phyloP scores from a whole-genome alignment of 2,797 vertebrate genomes.

The Sebastes minor region DNA sequence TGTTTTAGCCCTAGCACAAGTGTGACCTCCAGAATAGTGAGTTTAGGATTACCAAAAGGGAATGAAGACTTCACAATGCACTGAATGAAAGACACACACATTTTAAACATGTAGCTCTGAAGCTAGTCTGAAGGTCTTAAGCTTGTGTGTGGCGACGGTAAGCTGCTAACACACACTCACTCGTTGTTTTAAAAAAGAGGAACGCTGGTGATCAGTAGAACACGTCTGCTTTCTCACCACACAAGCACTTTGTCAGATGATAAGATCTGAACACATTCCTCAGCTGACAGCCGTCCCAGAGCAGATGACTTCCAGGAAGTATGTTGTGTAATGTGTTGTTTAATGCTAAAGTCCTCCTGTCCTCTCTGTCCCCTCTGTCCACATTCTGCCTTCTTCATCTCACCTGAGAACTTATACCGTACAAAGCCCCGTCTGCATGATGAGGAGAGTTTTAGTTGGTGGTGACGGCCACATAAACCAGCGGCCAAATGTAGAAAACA shows the following conservation, averaged over 20 bases:
- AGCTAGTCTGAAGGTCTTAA: neutral
- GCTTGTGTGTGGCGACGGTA: neutral
- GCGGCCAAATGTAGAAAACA: neutral
- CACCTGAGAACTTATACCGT: neutral
- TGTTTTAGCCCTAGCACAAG: neutral
- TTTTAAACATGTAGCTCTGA: neutral
- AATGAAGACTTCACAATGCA: slow-evolving; percentile 28
- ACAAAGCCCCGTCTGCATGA: neutral
- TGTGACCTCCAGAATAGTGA: neutral
- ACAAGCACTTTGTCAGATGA: neutral
- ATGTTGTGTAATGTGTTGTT: neutral
- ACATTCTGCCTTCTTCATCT: slow-evolving; percentile 28
- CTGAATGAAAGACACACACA: neutral
- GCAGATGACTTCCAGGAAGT: neutral
- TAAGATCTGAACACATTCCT: slow-evolving; percentile 32
- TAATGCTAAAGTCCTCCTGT: neutral
- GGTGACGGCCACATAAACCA: neutral
- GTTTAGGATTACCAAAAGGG: neutral
- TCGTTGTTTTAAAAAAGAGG: neutral
- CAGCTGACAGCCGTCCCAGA: neutral
- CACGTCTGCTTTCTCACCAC: neutral
- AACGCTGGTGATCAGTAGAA: neutral
- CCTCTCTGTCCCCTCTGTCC: neutral
- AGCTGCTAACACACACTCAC: neutral
- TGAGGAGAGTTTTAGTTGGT: neutral